These are phyloP conservation scores for Euphydryas editha DNA, from an alignment of 2,888 invertebrate genomes.

Conservation along the genomic window DNA sequence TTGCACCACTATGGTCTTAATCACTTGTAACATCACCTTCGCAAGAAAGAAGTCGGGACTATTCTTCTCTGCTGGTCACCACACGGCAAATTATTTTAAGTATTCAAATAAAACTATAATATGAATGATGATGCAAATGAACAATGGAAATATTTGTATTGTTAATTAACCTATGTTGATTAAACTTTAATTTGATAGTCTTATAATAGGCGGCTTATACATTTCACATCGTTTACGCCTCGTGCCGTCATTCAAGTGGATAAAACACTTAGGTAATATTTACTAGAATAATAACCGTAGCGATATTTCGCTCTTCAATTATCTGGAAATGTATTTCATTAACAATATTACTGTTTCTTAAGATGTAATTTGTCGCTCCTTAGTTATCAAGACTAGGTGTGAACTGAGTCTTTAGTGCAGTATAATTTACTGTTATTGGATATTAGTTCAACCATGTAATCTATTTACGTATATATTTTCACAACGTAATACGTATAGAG, in stretches of 20 bases:
- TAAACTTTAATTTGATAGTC: too few relatives aligned
- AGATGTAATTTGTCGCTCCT: slow-evolving; percentile 38
- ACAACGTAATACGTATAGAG: too few relatives aligned
- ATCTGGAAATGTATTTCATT: slow-evolving; percentile 42
- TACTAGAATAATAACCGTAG: slow-evolving; percentile 19
- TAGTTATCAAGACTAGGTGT: slow-evolving; percentile 8
- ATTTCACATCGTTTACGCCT: not conserved
- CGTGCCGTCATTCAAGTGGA: not conserved
- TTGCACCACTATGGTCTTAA: too few relatives aligned
- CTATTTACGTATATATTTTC: not conserved
- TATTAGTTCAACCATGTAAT: not conserved
- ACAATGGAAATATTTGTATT: too few relatives aligned
- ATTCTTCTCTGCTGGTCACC: too few relatives aligned
- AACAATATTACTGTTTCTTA: slow-evolving; percentile 36
- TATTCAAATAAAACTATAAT: too few relatives aligned
- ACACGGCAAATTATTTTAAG: too few relatives aligned
- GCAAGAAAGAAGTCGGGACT: too few relatives aligned
- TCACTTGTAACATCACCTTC: too few relatives aligned
- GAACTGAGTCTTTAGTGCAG: not conserved
- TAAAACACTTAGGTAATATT: not conserved
- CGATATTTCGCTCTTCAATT: slow-evolving; percentile 36
- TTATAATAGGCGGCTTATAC: not conserved
- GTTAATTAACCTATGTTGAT: too few relatives aligned
- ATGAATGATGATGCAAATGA: too few relatives aligned
- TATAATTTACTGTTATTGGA: not conserved